Evolutionary conservation across 92 coral and sea anemone genomes (phyloP), one percentile per base, ranked within the genome.

Genomic region (Muricea muricata): DNA sequence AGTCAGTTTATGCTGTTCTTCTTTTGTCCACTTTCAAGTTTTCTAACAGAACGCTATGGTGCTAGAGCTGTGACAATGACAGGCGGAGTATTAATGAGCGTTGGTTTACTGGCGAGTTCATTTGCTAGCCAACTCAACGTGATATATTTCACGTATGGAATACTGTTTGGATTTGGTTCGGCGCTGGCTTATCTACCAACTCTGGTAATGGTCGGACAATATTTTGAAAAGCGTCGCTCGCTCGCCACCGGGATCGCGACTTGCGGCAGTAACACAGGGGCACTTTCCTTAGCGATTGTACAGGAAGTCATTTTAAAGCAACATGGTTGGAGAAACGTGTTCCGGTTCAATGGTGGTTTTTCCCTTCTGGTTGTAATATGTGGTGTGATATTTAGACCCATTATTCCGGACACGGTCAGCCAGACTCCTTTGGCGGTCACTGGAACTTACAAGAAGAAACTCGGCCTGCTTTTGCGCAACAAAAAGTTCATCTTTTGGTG

Each of bases 231-330:
- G 70, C 94, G 89, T 34, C 94, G 99, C 57, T 93, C 98, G 26
- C 85, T 93, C 30, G 99, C 99, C 12, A 97, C 99, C 14, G 98
- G 98, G 0, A 89, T 97, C 13, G 99, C 99, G 7, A 88, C 99
- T 2, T 92, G 97, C 21, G 99, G 99, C 0, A 95, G 99, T 8
- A 97, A 97, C 80, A 48, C 94, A 1, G 99, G 99, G 33, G 99
- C 99, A 0, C 87, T 97, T 20, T 92, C 91, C 0, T 78, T 97
- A 0, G 99, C 98, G 18, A 95, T 95, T 11, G 78, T 97, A 20
- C 98, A 97, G 45, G 98, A 97, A 65, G 75, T 83, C 7, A 76
- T 97, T 26, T 90, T 97, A 3, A 93, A 89, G 26, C 57, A 84
- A 0, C 60, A 82, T 46, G 99, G 98, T 23, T 97, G 99, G 99